Percentiles rank a stretch among this genome's conserved stretches.
Conservation (phyloP, 1,140 invertebrate genomes). For the Paracyclopina nana region DNA sequence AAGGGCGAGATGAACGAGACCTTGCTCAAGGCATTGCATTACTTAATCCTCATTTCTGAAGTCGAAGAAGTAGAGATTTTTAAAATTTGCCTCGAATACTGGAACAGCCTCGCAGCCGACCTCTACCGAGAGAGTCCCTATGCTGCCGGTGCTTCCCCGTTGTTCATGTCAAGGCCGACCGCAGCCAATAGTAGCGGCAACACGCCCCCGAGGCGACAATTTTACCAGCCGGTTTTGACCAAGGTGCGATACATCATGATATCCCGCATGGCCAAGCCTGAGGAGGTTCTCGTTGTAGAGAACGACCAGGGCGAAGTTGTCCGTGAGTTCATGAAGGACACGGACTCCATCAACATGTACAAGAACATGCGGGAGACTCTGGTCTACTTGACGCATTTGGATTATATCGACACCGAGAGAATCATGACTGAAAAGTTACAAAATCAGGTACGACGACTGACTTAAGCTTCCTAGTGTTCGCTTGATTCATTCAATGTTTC, state of each 20-base stretch:
- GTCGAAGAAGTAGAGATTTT: slow-evolving; percentile 99
- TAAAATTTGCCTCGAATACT: slow-evolving; percentile 98
- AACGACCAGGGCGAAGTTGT: slow-evolving; percentile 99
- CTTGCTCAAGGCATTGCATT: slow-evolving; percentile 54
- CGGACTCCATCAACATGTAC: slow-evolving; percentile 97
- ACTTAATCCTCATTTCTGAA: slow-evolving; percentile 89
- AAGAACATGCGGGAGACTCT: slow-evolving; percentile 99
- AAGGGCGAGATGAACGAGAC: slow-evolving; percentile 46
- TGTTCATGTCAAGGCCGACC: slow-evolving; percentile 28
- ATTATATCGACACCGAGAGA: slow-evolving; percentile 87
- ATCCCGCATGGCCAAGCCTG: slow-evolving; percentile 97
- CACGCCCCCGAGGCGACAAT: slow-evolving; percentile 31
- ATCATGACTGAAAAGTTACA: slow-evolving; percentile 99
- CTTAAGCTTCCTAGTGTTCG: slow-evolving; percentile 25
- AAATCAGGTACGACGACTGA: no score
- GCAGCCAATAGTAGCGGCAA: no score
- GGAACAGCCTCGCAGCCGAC: slow-evolving; percentile 79
- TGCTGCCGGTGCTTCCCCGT: slow-evolving; percentile 20
- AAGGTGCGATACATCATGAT: slow-evolving; percentile 93
- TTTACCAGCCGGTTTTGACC: slow-evolving; percentile 59
- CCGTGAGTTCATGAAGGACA: slow-evolving; percentile 98
- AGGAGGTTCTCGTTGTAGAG: slow-evolving; percentile 99
- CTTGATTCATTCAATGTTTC: slow-evolving; percentile 8
- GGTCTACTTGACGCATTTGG: slow-evolving; percentile 95
- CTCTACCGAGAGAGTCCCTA: slow-evolving; percentile 46